Base-by-base conservation (phyloP, 2,888 invertebrate genomes). In the Mesorhabditis sp. region DNA sequence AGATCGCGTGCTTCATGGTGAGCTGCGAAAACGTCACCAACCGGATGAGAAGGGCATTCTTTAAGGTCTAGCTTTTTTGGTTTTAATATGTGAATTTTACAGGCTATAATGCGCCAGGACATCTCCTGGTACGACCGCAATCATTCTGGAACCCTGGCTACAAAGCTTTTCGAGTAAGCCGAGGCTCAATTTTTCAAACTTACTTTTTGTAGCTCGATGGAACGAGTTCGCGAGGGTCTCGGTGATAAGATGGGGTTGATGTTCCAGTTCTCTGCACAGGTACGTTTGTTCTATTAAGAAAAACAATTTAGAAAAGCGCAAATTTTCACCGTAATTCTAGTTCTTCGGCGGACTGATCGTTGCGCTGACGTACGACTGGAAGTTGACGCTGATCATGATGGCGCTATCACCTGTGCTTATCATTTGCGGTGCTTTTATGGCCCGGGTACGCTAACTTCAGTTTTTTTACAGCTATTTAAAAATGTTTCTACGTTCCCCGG, bases 111-210 rank as follows among this genome's bases (percentile, higher is more conserved):
- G 61, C 76, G 86, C 4, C 87, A 88, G 73, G 87, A 88, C 71
- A 87, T 87, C 70, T 81, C 85, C 28, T 88, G 87, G 87, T 87
- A 86, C 79, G 88, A 88, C 76, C 85, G 83, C 43, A 87, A 88
- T 73, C 86, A 87, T 70, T 86, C 86, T n/a, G 88, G 88, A 58
- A 87, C 88, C 73, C 81, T 89, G 64, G 86, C 87, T 4, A 86
- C 86, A 4, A 87, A 88, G 76, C 81, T 89, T 13, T 87, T 88
- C n/a, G 88, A 89, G 88, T 89, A 83, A 82, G 86, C 7, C n/a
- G 7, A 15, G 63, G 1, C 7, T 50, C 1, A 50, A 2, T 2
- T 1, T 50, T 50, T 50, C 7, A 6, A 50, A 13, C 15, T n/a
- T 66, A 43, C 6, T 44, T 10, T 42, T 15, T 13, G 45, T 67